Evolutionary conservation across 2,113 vertebrate species (phyloP), one percentile per base, ranked within the genome.

Genomic region (Anguilla rostrata): DNA sequence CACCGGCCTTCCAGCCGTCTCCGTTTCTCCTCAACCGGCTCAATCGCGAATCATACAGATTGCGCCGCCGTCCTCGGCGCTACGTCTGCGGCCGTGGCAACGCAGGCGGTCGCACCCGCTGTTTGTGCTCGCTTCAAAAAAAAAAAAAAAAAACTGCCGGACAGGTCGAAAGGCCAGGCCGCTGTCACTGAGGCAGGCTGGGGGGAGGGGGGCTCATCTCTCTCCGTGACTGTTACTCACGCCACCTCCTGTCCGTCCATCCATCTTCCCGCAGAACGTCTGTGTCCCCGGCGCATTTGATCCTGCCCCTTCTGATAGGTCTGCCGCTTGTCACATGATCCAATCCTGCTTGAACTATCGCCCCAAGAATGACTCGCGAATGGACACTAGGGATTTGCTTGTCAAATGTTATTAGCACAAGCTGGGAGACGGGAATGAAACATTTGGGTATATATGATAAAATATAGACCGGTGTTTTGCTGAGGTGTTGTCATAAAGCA

Each of bases 401-500:
- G 86, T 87, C 82, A 87, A 81, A 80, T 87, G 81, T 29, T 81
- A 84, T 87, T 84, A 84, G 75, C 56, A 29, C 85, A 46, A 22
- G 14, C 56, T 57, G 63, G 81, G 86, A 78, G 26, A 39, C 29
- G 39, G 6, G 14, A 39, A 56, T 75, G 53, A 7, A 12, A 39
- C 43, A 83, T 26, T 22, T 63, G 81, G n/a, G 57, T 78, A 53
- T 43, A 46, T 66, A 49, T 34, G 57, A 71, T 41, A 57, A 66
- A 86, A 86, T n/a, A 63, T 4, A 20, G 26, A 41, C 26, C 9
- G 6, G n/a, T 75, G 1, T 34, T 34, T 75, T 12, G 34, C n/a
- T 12, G 71, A 75, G 26, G 26, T 26, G 26, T 75, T 9, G 11
- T 75, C 71, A 75, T 71, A 71, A 71, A 43, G 39, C 53, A 84